These are phyloP conservation scores for Elymnias hypermnestra DNA, from an alignment of 1,140 invertebrate genomes.

Conservation along the genomic window DNA sequence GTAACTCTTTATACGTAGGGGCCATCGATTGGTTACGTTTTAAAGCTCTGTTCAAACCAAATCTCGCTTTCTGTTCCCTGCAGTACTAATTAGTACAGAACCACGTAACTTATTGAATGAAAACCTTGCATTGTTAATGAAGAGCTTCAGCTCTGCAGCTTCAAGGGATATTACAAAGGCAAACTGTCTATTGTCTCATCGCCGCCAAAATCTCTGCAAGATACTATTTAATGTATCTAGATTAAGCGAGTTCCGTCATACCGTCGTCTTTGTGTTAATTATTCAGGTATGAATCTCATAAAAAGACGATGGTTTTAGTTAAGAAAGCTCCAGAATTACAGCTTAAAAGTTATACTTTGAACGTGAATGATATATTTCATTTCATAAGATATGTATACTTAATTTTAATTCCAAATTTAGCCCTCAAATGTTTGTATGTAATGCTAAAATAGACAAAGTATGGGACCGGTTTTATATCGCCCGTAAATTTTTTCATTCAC, in stretches of 20 bases:
- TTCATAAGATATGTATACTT: too few relatives aligned
- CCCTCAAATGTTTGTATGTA: too few relatives aligned
- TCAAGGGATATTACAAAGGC: constrained; percentile 23
- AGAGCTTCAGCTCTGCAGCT: constrained; percentile 21
- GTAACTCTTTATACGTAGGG: too few relatives aligned
- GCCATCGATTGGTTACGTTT: too few relatives aligned
- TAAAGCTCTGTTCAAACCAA: constrained; percentile 43
- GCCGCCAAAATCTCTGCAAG: constrained; percentile 19
- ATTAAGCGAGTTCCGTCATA: constrained; percentile 14
- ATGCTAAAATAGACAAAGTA: too few relatives aligned
- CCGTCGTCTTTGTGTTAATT: constrained; percentile 14
- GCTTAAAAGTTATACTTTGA: too few relatives aligned
- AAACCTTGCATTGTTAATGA: constrained; percentile 63
- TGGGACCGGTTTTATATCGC: too few relatives aligned
- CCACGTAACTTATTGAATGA: constrained; percentile 65
- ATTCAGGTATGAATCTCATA: constrained; percentile 13
- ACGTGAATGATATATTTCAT: too few relatives aligned
- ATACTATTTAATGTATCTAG: constrained; percentile 23
- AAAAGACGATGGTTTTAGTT: not conserved
- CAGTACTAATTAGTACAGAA: constrained; percentile 50
- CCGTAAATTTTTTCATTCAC: too few relatives aligned
- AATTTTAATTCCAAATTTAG: too few relatives aligned
- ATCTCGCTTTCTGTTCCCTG: constrained; percentile 33
- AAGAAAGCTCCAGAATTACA: too few relatives aligned
- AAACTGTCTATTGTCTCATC: constrained; percentile 21